Base-by-base conservation (phyloP, 2,888 invertebrate species). In the Chymomyza amoena region DNA sequence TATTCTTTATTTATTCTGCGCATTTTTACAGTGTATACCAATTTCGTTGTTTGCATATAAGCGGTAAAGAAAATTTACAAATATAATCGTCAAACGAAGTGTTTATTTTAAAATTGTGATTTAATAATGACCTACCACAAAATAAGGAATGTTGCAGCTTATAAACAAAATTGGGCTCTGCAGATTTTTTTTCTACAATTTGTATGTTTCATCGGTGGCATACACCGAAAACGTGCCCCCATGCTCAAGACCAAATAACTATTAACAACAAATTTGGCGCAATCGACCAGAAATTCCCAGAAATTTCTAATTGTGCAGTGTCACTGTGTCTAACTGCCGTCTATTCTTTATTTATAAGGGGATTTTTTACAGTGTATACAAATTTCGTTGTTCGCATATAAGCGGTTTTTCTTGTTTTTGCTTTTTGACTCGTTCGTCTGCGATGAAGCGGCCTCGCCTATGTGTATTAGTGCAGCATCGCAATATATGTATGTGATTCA, bases 401-500 rank as follows among this genome's bases (percentile, higher is more conserved):
- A 0, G 13, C 6, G 6, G 16, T 36, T 61, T 56, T 73, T 73
- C 70, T 74, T 78, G 71, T 69, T 79, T 84, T 79, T 73, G 66
- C 74, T 76, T 79, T 74, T 70, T 68, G 59, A 72, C 68, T 70
- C 68, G 71, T 78, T 78, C 74, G 80, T 66, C 78, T 62, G 69
- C 70, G 64, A 51, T 50, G 52, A 62, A 69, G 45, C 50, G 61
- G 51, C 56, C 62, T 25, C 59, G 59, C 36, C 64, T 45, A 57
- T 59, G 66, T 52, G 52, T 66, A 16, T 51, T 39, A 52, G 16
- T 18, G 45, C 61, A 20, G 51, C 57, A n/a, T 16, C 18, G 56
- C 51, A 54, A 59, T 25, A 56, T 64, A 56, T 60, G 69, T 67
- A 73, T 72, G 69, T 82, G 82, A 82, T 75, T 82, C 82, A 82